phyloP scores from a whole-genome alignment of 2,797 vertebrate genomes.

The Picus viridis region DNA sequence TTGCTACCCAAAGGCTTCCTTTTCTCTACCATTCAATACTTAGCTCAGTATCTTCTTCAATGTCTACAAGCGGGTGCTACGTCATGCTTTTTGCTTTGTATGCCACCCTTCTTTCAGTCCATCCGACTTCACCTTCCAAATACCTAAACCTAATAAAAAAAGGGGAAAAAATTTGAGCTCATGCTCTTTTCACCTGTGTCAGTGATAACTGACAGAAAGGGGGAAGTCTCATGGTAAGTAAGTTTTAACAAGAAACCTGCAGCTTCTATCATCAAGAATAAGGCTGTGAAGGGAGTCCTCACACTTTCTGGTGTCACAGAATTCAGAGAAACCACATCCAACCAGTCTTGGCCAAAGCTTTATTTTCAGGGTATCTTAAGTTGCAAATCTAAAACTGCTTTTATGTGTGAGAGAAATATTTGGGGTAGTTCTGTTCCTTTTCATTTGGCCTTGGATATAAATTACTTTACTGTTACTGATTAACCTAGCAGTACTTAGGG shows the following conservation, averaged over 20 bases:
- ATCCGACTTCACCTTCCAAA: background rate
- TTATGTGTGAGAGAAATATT: background rate
- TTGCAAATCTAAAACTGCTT: background rate
- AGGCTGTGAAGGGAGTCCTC: background rate
- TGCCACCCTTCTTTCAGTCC: background rate
- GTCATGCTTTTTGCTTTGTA: background rate
- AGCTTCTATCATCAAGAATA: background rate
- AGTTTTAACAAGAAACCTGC: background rate
- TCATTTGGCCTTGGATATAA: background rate
- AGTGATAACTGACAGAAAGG: background rate
- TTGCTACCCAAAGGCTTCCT: background rate
- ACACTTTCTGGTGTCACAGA: background rate
- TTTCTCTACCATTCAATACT: background rate
- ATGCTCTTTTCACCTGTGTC: background rate
- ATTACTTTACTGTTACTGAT: background rate
- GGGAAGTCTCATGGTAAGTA: background rate
- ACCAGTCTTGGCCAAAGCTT: background rate
- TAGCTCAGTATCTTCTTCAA: background rate
- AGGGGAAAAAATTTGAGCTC: fast-evolving
- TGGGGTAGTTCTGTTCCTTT: background rate
- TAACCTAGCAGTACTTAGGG: background rate
- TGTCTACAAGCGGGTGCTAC: background rate
- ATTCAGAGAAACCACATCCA: background rate
- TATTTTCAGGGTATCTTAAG: background rate
- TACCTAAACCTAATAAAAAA: background rate